These are phyloP conservation scores for Subacronicta megacephala DNA, from an alignment of 2,888 invertebrate genomes.

Conservation along the genomic window DNA sequence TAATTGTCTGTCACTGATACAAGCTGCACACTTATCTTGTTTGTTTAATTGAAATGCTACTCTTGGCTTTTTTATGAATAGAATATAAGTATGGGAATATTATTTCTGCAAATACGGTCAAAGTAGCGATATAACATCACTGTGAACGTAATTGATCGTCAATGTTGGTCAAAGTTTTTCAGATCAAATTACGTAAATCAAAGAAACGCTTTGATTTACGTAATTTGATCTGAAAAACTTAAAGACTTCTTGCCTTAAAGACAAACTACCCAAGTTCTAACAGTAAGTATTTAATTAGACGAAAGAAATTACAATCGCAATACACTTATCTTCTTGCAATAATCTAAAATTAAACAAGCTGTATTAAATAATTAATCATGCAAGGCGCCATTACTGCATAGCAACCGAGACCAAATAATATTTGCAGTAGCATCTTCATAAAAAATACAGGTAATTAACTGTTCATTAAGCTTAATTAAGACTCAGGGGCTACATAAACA, in stretches of 20 bases:
- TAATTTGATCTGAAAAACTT: not conserved
- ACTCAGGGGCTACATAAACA: constrained; percentile 37
- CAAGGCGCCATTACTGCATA: not conserved
- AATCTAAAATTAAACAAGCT: not conserved
- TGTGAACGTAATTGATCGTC: too few relatives aligned
- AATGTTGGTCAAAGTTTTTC: too few relatives aligned
- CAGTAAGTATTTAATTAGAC: not conserved
- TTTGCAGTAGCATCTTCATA: not conserved
- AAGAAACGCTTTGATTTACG: too few relatives aligned
- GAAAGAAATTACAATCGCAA: not conserved
- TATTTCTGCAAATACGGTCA: constrained; percentile 6
- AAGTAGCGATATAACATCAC: too few relatives aligned
- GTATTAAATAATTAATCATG: not conserved
- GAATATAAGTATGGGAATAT: constrained; percentile 9
- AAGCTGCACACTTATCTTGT: constrained; percentile 52
- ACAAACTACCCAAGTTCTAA: not conserved
- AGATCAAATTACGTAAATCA: too few relatives aligned
- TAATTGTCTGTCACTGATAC: constrained; percentile 57
- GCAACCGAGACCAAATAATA: not conserved
- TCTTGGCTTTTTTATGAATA: constrained; percentile 30
- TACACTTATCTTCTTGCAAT: not conserved
- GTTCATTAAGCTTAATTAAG: constrained; percentile 26
- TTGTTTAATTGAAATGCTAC: constrained; percentile 55
- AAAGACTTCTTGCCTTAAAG: not conserved
- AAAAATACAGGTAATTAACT: constrained; percentile 1